Conservation (phyloP, 64 coral and sea anemone genomes). For the Pachyseris speciosa region DNA sequence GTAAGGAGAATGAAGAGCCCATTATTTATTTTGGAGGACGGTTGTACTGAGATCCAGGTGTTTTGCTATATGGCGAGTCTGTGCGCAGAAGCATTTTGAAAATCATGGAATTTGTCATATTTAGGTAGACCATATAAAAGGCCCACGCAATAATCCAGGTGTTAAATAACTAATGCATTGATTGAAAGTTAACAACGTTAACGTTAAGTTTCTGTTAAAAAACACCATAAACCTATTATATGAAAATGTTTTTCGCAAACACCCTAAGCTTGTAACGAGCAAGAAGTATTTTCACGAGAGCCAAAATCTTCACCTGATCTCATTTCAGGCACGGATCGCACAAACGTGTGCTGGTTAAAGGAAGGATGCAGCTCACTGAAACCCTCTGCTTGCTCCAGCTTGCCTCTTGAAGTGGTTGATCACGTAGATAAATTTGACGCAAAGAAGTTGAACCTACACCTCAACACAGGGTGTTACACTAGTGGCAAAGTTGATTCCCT, state of each 20-base stretch:
- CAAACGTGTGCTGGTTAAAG: too few species aligned
- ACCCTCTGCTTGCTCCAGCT: too few species aligned
- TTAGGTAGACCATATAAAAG: neutral
- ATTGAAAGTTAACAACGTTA: neutral
- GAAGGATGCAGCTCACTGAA: too few species aligned
- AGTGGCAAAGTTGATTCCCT: too few species aligned
- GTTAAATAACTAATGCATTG: neutral
- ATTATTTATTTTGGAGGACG: neutral
- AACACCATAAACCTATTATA: neutral
- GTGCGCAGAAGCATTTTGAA: neutral
- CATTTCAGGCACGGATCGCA: too few species aligned
- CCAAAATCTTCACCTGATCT: neutral
- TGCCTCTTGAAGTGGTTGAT: too few species aligned
- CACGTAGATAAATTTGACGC: too few species aligned
- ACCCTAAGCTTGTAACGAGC: neutral
- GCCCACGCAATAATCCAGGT: neutral
- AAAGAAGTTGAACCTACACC: too few species aligned
- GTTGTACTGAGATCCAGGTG: neutral
- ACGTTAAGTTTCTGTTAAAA: neutral
- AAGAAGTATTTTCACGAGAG: conserved; percentile 11
- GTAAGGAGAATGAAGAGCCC: neutral
- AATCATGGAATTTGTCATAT: neutral
- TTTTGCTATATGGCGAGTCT: neutral
- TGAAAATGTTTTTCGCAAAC: neutral
- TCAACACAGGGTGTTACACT: too few species aligned